Evolutionary conservation across 2,113 vertebrate species (phyloP).

Genomic region (Struthio camelus): DNA sequence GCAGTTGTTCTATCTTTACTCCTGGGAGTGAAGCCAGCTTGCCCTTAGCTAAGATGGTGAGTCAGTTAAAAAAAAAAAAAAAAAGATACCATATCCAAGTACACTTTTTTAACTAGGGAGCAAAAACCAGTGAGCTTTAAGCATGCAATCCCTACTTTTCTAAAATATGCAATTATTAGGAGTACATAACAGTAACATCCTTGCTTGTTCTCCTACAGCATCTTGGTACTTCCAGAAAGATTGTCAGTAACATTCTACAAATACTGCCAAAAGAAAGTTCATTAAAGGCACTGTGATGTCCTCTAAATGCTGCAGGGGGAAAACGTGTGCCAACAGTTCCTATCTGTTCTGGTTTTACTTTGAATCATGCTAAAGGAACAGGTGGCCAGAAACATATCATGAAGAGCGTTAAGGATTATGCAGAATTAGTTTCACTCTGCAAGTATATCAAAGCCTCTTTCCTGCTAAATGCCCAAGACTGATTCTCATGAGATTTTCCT

Average conservation of each 20-base stretch:
- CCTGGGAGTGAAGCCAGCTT: neutral
- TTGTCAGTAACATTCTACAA: neutral
- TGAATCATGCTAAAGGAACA: neutral
- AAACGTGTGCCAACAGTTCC: neutral
- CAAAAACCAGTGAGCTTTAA: neutral
- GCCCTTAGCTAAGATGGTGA: neutral
- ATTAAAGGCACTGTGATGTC: neutral
- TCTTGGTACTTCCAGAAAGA: neutral
- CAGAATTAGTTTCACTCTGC: neutral
- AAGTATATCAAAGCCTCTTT: neutral
- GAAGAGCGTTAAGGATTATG: neutral
- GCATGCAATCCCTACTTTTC: neutral
- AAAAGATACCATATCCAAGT: neutral
- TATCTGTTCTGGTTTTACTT: neutral
- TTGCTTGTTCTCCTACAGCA: neutral
- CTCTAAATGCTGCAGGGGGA: neutral
- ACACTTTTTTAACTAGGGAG: neutral
- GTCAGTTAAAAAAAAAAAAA: neutral
- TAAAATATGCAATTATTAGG: neutral
- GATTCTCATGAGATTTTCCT: neutral
- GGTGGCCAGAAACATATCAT: neutral
- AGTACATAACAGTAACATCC: fast-evolving
- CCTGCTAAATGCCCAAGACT: neutral
- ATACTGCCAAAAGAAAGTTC: neutral
- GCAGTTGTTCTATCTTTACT: neutral